Evolutionary conservation across 2,888 invertebrate species (phyloP).

Genomic region (Exephanes ischioxanthus): DNA sequence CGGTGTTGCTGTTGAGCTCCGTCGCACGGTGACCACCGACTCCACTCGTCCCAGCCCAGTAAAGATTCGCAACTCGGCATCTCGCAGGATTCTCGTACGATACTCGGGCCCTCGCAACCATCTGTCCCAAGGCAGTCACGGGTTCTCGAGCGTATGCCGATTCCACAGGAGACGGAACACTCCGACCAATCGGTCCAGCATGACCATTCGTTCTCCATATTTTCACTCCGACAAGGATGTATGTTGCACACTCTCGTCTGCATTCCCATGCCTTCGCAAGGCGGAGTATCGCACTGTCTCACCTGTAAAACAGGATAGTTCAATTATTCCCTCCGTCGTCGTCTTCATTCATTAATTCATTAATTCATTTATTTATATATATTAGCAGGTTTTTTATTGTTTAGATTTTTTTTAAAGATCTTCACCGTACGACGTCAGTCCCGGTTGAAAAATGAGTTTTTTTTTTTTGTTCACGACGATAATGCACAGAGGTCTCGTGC

Average conservation of each 20-base stretch:
- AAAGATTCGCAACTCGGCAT: conserved; percentile 89
- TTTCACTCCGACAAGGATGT: conserved; percentile 87
- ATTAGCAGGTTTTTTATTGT: too few species aligned
- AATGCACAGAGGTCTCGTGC: too few species aligned
- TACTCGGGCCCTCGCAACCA: conserved; percentile 88
- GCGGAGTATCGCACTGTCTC: conserved; percentile 86
- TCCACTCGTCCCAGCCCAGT: conserved; percentile 92
- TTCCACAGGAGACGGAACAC: conserved; percentile 91
- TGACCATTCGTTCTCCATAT: conserved; percentile 89
- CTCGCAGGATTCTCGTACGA: conserved; percentile 90
- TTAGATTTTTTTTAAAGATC: too few species aligned
- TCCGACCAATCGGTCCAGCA: conserved; percentile 95
- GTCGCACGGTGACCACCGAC: conserved; percentile 90
- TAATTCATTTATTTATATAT: neutral
- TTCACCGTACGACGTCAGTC: too few species aligned
- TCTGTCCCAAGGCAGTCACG: conserved; percentile 87
- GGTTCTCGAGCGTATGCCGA: conserved; percentile 89
- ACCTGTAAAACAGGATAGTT: conserved; percentile 71
- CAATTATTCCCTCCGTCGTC: neutral
- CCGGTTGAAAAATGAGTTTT: too few species aligned
- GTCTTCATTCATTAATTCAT: neutral
- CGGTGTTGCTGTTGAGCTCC: conserved; percentile 89
- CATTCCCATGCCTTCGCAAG: conserved; percentile 87
- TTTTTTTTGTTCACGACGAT: too few species aligned
- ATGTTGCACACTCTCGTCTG: conserved; percentile 91